Percentiles rank a stretch among this genome's conserved stretches.
phyloP scores from a whole-genome alignment of 1,140 invertebrate genomes.

The Drosophila pandora region DNA sequence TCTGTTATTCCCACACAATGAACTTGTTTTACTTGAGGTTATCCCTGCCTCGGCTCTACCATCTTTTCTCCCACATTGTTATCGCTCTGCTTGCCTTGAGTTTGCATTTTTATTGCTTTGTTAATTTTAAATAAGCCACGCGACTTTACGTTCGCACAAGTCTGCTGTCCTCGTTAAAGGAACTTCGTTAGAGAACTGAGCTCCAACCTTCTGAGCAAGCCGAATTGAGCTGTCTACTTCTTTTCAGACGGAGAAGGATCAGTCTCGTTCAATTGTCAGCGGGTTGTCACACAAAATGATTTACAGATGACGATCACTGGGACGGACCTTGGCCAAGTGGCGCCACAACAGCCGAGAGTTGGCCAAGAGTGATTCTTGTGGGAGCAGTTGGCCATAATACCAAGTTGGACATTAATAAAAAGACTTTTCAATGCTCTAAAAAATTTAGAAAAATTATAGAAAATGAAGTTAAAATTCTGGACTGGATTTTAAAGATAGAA shows the following conservation, averaged over 20 bases:
- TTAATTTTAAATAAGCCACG: slow-evolving; percentile 80
- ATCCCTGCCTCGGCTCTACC: slow-evolving; percentile 14
- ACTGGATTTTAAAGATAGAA: too few species aligned
- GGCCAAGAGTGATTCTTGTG: background rate
- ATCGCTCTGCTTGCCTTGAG: slow-evolving; percentile 39
- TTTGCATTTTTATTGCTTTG: slow-evolving; percentile 78
- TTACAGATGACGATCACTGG: slow-evolving; percentile 51
- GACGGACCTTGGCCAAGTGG: slow-evolving; percentile 37
- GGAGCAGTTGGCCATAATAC: too few species aligned
- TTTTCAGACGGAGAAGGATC: background rate
- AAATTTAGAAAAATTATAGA: too few species aligned
- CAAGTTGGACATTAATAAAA: too few species aligned
- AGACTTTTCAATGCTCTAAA: too few species aligned
- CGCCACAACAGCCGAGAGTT: slow-evolving; percentile 37
- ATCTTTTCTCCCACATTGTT: slow-evolving; percentile 47
- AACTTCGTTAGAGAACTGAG: slow-evolving; percentile 43
- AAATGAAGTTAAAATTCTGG: too few species aligned
- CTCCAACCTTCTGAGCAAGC: slow-evolving; percentile 5
- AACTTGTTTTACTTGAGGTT: slow-evolving; percentile 43
- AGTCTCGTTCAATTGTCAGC: slow-evolving; percentile 68
- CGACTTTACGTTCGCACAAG: slow-evolving; percentile 55
- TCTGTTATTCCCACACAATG: slow-evolving; percentile 28
- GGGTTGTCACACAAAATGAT: slow-evolving; percentile 78
- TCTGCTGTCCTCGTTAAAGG: slow-evolving; percentile 26
- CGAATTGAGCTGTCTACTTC: slow-evolving; percentile 55